These are phyloP conservation scores for Drosophila saltans DNA, from an alignment of 1,140 invertebrate species.

Conservation along the genomic window DNA sequence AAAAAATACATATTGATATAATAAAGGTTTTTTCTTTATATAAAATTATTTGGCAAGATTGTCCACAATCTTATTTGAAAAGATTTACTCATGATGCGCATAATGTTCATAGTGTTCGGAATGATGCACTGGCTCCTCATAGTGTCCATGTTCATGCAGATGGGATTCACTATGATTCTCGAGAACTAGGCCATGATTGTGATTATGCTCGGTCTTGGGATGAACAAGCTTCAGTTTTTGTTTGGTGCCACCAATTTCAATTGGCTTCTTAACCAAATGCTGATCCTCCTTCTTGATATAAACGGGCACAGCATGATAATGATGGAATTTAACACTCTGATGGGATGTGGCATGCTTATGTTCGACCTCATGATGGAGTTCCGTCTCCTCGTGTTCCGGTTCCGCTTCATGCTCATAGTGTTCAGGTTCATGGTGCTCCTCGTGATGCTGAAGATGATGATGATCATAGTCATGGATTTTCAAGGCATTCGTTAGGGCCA, in stretches of 20 bases:
- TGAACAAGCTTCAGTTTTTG: slow-evolving; percentile 85
- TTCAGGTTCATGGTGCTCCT: slow-evolving; percentile 35
- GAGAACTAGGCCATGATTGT: slow-evolving; percentile 85
- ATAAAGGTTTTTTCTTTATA: slow-evolving; percentile 5
- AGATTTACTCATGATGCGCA: slow-evolving; percentile 65
- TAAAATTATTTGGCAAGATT: slow-evolving; percentile 58
- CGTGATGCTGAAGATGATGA: slow-evolving; percentile 39
- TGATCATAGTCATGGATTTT: slow-evolving; percentile 75
- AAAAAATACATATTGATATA: slow-evolving; percentile 9
- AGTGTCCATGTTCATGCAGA: slow-evolving; percentile 84
- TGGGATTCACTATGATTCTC: slow-evolving; percentile 85
- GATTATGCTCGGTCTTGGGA: slow-evolving; percentile 85
- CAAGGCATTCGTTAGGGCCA: slow-evolving; percentile 51
- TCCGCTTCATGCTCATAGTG: slow-evolving; percentile 54
- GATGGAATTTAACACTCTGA: slow-evolving; percentile 87
- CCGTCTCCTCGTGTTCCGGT: slow-evolving; percentile 84
- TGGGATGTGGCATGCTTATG: slow-evolving; percentile 87
- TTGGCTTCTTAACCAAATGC: slow-evolving; percentile 86
- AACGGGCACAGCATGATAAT: slow-evolving; percentile 87
- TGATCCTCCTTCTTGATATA: slow-evolving; percentile 87
- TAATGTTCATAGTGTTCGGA: slow-evolving; percentile 76
- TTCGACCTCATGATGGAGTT: slow-evolving; percentile 85
- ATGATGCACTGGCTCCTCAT: slow-evolving; percentile 79
- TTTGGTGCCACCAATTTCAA: slow-evolving; percentile 86
- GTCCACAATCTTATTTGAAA: not conserved